Base-by-base conservation (phyloP, 2,113 vertebrate genomes). In the Heloderma charlesbogerti region DNA sequence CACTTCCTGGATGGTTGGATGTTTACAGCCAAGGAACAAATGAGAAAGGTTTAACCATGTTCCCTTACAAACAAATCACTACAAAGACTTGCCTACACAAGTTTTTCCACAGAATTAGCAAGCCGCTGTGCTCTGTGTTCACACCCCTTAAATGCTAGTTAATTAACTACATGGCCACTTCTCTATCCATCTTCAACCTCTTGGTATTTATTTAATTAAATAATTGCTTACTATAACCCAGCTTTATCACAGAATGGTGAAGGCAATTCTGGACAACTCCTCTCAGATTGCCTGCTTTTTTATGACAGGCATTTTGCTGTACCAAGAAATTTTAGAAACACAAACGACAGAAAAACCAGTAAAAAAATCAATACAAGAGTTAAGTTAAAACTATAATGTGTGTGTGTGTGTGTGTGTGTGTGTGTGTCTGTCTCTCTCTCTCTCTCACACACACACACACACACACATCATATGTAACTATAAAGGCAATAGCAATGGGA, bases 1-100 rank as follows among this genome's bases (percentile, higher is more conserved):
- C 20, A 71, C 74, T 89, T 85, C 87, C 74, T 72, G 82, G 63
- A 48, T 31, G n/a, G 63, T 27, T 80, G 51, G 51, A n/a, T 81
- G 83, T 72, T 71, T 85, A 86, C 51, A 80, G 37, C 51, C 9
- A 29, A 80, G 74, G 48, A 72, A 85, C 63, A 89, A 85, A 89
- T 48, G 12, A 80, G 51, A 48, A 48, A 22, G 31, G 51, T 81
- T 88, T 86, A 40, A 31, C 75, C 34, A n/a, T 37, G 45, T 80
- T 89, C 82, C 63, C 7, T n/a, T 40, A 16, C 51, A 45, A 60
- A 89, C 48, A 86, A 57, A 72, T 86, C 82, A 81, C 80, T 85
- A 63, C 31, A 37, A 72, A 80, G 54, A 80, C 66, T 79, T 92
- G 91, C 75, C 40, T 31, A 48, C 82, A 71, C 91, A 72, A 87